phyloP scores from a whole-genome alignment of 2,888 invertebrate species.

The Heteromyza rotundicornis region DNA sequence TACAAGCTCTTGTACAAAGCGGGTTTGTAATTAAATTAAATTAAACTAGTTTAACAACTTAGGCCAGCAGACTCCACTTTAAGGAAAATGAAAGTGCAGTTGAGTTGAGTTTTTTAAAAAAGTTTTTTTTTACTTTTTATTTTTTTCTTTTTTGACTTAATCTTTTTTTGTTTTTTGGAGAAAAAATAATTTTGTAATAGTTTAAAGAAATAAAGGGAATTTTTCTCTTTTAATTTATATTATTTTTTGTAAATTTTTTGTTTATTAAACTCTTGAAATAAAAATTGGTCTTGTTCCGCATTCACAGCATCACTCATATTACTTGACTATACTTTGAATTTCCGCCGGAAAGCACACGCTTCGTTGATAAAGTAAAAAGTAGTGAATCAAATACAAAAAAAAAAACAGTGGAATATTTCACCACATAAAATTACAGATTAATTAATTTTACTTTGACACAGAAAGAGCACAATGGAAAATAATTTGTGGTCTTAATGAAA shows the following conservation, averaged over 20 bases:
- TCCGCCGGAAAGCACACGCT: background rate
- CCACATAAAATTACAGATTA: background rate
- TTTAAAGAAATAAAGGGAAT: too few relatives aligned
- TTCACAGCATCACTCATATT: too few relatives aligned
- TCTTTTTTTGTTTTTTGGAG: background rate
- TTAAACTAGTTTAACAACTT: background rate
- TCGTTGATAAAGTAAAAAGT: background rate
- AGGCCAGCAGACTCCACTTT: background rate
- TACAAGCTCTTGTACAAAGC: too few relatives aligned
- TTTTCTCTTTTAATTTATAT: background rate
- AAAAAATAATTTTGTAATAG: too few relatives aligned
- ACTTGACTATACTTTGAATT: background rate
- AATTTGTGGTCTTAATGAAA: too few relatives aligned
- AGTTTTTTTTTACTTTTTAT: background rate
- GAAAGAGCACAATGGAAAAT: too few relatives aligned
- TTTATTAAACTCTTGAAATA: background rate
- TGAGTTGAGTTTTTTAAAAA: too few relatives aligned
- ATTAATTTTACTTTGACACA: too few relatives aligned
- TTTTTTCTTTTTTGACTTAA: background rate
- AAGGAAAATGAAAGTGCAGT: background rate
- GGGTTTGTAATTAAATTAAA: conserved; percentile 4
- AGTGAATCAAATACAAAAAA: background rate
- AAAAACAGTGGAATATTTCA: background rate
- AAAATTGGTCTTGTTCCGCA: background rate
- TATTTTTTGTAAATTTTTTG: background rate